Evolutionary conservation across 2,888 invertebrate species (phyloP).

Genomic region (Metallyticus violacea): DNA sequence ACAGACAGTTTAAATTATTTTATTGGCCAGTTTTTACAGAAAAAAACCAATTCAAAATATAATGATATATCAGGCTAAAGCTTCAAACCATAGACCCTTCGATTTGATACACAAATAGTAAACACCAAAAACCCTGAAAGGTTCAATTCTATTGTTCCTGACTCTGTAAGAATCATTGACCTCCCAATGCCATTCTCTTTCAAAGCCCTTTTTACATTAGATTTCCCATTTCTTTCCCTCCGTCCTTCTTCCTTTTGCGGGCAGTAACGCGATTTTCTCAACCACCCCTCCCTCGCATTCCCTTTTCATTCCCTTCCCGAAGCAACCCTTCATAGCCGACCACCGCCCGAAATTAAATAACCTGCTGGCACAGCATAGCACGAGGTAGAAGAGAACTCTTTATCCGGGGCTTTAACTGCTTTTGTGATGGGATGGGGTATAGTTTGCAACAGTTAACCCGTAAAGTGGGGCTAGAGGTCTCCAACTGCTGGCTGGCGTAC

Average conservation of each 20-base stretch:
- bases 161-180: background rate
- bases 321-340: background rate
- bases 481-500: background rate
- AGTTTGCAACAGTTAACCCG: background rate
- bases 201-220: background rate
- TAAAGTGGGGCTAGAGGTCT: background rate
- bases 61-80: too few relatives aligned
- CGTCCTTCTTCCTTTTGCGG: background rate
- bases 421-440: background rate
- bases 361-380: background rate
- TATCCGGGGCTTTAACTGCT: background rate
- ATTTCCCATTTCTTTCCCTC: background rate
- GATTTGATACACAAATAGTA: too few relatives aligned
- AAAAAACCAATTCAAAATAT: too few relatives aligned
- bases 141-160: background rate
- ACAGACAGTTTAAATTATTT: too few relatives aligned
- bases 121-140: too few relatives aligned
- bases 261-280: slow-evolving; percentile 13
- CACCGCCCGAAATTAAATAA: slow-evolving; percentile 6
- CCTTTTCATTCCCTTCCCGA: background rate
- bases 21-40: too few relatives aligned
- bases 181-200: background rate
- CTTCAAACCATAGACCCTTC: too few relatives aligned
- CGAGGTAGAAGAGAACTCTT: background rate
- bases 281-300: background rate